These are phyloP conservation scores for Mylabris sibirica DNA, from an alignment of 2,888 invertebrate species.

Conservation along the genomic window DNA sequence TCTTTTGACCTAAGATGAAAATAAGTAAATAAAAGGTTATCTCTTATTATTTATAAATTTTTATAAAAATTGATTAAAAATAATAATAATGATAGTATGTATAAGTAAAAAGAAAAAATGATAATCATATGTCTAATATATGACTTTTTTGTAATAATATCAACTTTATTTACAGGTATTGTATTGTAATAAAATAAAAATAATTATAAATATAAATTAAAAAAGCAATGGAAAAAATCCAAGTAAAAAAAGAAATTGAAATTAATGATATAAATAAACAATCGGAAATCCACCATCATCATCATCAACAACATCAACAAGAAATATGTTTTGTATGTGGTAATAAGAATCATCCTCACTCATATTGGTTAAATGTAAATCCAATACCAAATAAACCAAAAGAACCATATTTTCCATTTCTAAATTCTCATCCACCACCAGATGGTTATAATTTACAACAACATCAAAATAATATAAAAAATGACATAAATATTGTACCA, in stretches of 20 bases:
- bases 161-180: constrained; percentile 6
- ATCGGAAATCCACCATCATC: constrained; percentile 31
- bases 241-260: constrained; percentile 60
- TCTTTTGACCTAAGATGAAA: constrained; percentile 20
- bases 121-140: too few species aligned
- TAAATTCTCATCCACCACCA: constrained; percentile 89
- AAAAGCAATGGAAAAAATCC: constrained; percentile 63
- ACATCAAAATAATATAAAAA: constrained; percentile 33
- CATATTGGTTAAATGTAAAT: constrained; percentile 70
- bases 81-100: neutral
- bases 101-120: too few species aligned
- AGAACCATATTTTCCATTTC: constrained; percentile 90
- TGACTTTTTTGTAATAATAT: neutral
- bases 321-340: constrained; percentile 77
- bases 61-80: neutral
- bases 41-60: constrained; percentile 6
- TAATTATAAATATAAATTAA: neutral
- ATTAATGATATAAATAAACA: constrained; percentile 45
- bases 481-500: constrained; percentile 64
- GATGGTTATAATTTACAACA: constrained; percentile 70
- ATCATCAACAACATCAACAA: constrained; percentile 24
- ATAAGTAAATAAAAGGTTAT: constrained; percentile 26
- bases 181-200: neutral
- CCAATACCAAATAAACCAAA: constrained; percentile 73
- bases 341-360: constrained; percentile 70